Base-by-base conservation (phyloP, 2,888 invertebrate genomes). In the Drosophila cognata region DNA sequence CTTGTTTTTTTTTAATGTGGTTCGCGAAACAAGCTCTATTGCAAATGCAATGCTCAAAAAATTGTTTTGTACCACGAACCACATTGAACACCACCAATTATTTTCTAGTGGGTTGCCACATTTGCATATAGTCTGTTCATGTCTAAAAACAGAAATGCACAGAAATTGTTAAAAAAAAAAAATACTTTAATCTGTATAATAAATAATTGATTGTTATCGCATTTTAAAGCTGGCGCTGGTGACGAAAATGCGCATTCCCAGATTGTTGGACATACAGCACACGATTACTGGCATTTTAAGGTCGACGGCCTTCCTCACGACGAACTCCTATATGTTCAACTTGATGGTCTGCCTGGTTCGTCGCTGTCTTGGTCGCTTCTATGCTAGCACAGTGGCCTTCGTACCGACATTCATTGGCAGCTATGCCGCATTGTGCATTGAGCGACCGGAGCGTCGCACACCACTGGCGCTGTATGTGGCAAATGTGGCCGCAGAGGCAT, bases 401-500 rank as follows among this genome's bases (percentile, higher is more conserved):
- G 58, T 96, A 41, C 97, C 97, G 36, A 95, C 96, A 5, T 95
- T 96, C 91, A 81, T 96, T 36, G 95, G 96, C n/a, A 95, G 96
- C 89, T 94, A 95, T n/a, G 92, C 95, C 76, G 95, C 97, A 52
- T 95, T 97, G 90, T 89, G 95, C 51, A 94, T 97, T 66, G 97
- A 97, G 93, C 94, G 96, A 77, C 95, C 96, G 52, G 95, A 95
- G 29, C 94, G 97, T 80, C 94, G 97, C 59, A 94, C 95, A 6
- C 93, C 97, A n/a, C 93, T 97, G 33, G 95, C 96, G 79, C 94
- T 97, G 38, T 97, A 97, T 92, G 96, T 97, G 58, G 95, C 96
- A 48, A 97, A 97, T 93, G 95, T 97, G 93, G 96, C 96, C 2
- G 95, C 96, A 4, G 97, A 97, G 93, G 95, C 96, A 0, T 89